Percentiles rank a stretch among this genome's conserved stretches.
phyloP scores from a whole-genome alignment of 2,113 vertebrate genomes.

The Calypte anna region DNA sequence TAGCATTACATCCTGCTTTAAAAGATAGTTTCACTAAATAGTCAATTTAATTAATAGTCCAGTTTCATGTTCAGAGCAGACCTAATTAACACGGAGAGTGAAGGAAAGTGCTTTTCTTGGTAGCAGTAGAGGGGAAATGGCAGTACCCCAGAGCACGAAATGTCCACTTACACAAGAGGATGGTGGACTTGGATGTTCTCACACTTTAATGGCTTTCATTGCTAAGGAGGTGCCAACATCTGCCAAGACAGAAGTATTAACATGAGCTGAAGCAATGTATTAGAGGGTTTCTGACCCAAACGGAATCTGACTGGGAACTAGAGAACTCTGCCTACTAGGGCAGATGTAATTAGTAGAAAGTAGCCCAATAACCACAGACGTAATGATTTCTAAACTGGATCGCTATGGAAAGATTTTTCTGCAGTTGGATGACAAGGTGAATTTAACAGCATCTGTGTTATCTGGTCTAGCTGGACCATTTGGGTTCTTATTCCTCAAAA shows the following conservation, averaged over 20 bases:
- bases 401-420: not conserved
- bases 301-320: not conserved
- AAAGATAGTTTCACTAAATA: not conserved
- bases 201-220: not conserved
- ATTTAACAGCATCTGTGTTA: not conserved
- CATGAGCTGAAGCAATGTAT: not conserved
- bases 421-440: not conserved
- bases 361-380: accelerated
- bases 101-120: not conserved
- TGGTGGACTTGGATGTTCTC: not conserved
- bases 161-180: not conserved
- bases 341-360: not conserved
- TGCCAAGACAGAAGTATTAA: not conserved
- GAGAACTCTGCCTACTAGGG: accelerated
- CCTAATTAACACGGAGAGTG: not conserved
- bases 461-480: not conserved
- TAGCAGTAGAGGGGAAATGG: not conserved
- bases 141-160: accelerated
- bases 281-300: not conserved
- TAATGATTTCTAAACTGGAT: not conserved
- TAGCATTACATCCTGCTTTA: not conserved
- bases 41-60: too few relatives aligned
- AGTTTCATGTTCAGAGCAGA: not conserved
- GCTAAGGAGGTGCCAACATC: not conserved
- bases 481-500: not conserved